Conservation (phyloP, 2,113 vertebrate species). For the Eira barbara region DNA sequence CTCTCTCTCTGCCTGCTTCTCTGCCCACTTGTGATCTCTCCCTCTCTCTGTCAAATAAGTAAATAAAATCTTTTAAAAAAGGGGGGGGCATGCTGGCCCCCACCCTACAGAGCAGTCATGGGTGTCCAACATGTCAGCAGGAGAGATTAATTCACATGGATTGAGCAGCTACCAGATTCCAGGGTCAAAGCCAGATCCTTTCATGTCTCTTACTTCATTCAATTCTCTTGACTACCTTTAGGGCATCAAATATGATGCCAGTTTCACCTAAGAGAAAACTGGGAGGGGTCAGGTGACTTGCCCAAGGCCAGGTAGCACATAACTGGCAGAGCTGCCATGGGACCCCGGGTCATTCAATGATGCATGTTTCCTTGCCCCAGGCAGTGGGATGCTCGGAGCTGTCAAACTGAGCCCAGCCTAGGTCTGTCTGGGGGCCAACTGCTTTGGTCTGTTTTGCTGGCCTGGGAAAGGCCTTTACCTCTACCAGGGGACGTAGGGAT, state of each 20-base stretch:
- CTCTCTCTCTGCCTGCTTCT: too few species aligned
- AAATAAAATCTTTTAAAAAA: too few species aligned
- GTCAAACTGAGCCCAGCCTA: neutral
- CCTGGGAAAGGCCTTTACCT: neutral
- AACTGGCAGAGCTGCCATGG: neutral
- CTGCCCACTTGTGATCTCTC: too few species aligned
- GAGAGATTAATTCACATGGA: neutral
- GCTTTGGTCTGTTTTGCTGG: neutral
- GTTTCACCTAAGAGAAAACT: neutral
- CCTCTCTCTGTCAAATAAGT: too few species aligned
- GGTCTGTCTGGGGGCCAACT: neutral
- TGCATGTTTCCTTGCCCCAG: neutral
- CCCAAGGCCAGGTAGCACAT: neutral
- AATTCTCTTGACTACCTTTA: neutral
- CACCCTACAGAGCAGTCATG: neutral
- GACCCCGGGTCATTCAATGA: neutral
- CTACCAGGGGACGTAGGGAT: neutral
- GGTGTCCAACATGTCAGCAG: neutral
- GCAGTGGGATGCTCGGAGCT: neutral
- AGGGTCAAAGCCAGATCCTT: neutral
- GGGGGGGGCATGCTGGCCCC: too few species aligned
- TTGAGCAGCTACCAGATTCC: neutral
- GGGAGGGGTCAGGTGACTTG: neutral
- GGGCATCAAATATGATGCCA: neutral
- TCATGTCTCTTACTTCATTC: neutral